Evolutionary conservation across 2,888 invertebrate genomes (phyloP).

Genomic region (Proisotoma minuta): DNA sequence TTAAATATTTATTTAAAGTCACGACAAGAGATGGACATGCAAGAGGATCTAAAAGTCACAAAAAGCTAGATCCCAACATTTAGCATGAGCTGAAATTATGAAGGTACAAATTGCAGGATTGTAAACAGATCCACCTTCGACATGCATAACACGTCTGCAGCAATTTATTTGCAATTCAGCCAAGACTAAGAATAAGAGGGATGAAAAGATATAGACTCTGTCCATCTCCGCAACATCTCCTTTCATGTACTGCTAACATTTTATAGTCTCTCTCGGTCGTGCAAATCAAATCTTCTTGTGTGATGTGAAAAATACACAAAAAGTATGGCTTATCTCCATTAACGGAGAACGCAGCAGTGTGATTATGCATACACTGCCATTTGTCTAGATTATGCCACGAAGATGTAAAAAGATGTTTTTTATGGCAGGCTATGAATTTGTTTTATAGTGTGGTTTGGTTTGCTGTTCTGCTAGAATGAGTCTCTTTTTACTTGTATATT

Average conservation of each 20-base stretch:
- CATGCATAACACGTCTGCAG: constrained; percentile 37
- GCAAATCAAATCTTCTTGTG: constrained; percentile 13
- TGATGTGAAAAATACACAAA: constrained; percentile 5
- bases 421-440: constrained; percentile 14
- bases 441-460: constrained; percentile 16
- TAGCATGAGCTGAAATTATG: neutral
- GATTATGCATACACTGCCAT: constrained; percentile 15
- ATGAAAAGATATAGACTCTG: neutral
- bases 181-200: constrained; percentile 6
- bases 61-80: too few relatives aligned
- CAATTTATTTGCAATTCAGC: constrained; percentile 37
- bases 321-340: constrained; percentile 16
- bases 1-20: constrained; percentile 5
- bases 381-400: constrained; percentile 20
- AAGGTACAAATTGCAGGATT: constrained; percentile 9
- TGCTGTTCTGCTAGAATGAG: neutral
- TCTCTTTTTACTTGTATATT: neutral
- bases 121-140: constrained; percentile 5
- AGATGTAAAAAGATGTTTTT: constrained; percentile 14
- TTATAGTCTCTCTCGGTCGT: constrained; percentile 7
- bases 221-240: neutral
- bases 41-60: neutral
- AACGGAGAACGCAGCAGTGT: neutral
- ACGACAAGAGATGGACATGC: constrained; percentile 1
- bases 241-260: constrained; percentile 5